A percentile compares a stretch with the other conserved stretches of the same genome.
Evolutionary conservation across 2,797 vertebrate species (phyloP).

Genomic region (Pseudopleuronectes americanus): DNA sequence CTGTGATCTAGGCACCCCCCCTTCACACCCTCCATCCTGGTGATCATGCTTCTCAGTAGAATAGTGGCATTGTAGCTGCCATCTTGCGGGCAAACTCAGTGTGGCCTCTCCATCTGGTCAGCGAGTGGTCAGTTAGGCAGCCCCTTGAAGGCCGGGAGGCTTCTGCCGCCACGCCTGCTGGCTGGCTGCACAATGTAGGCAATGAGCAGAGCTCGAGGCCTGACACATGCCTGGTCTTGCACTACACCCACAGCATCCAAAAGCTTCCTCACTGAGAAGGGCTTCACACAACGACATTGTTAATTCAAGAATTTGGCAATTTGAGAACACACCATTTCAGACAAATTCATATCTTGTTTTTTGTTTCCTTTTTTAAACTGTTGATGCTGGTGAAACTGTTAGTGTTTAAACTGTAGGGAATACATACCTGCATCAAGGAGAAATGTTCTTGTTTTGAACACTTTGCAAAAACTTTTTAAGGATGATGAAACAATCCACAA

Average conservation of each 20-base stretch:
- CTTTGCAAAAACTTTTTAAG: no score
- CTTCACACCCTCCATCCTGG: conserved; percentile 9
- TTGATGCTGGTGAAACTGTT: not conserved
- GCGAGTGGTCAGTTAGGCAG: conserved; percentile 63
- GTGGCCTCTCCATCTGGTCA: conserved; percentile 70
- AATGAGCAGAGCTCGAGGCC: conserved; percentile 46
- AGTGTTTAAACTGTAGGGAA: not conserved
- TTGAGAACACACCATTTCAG: no score
- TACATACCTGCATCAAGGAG: no score
- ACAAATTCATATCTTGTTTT: no score
- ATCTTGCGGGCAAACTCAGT: conserved; percentile 56
- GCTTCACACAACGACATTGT: conserved; percentile 26
- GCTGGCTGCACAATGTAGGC: conserved; percentile 53
- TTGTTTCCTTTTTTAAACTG: no score
- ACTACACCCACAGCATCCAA: conserved; percentile 26
- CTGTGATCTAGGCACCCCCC: conserved; percentile 10
- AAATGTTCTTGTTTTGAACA: no score
- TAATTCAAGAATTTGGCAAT: conserved; percentile 5
- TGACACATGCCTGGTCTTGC: conserved; percentile 52
- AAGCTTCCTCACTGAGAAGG: conserved; percentile 34
- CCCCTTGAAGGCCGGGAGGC: conserved; percentile 55
- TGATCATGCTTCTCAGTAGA: conserved; percentile 57
- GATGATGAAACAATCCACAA: no score
- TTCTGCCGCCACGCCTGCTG: conserved; percentile 50
- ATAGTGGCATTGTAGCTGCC: conserved; percentile 67